Evolutionary conservation across 2,888 invertebrate species (phyloP), one percentile per base, ranked within the genome.

Genomic region (Drosophila hawaiiensis): DNA sequence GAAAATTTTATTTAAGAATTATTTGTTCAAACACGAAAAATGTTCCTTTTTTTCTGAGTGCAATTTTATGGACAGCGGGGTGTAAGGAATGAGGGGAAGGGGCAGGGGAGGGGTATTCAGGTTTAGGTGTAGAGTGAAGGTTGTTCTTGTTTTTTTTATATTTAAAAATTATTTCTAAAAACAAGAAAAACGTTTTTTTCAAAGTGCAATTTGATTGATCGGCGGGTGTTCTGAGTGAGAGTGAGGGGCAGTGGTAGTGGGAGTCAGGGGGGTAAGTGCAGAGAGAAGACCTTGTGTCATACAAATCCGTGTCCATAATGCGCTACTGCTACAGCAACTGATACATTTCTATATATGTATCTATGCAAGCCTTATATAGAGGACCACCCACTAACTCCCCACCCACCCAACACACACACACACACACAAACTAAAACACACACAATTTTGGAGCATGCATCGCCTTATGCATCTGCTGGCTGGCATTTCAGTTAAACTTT

Each of bases 281-380:
- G 31, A 6, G 29, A 43, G 12, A 43, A 43, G 56, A 16, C 22
- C 22, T 9, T 54, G 37, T 37, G 67, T 53, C 56, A 49, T 29
- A 31, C 64, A 43, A 49, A 59, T 54, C 53, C 62, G 59, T 62
- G 53, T 59, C 19, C 77, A 71, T 64, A 72, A 66, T 62, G 49
- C 71, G 65, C 71, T 71, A 65, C 66, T 65, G 73, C 35, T 70
- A 50, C 70, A 54, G 63, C 75, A 68, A 65, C 73, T 73, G 76
- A 70, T 81, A 55, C 84, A 77, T 68, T 61, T 54, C 43, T 33
- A 62, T 58, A 60, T 65, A 63, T 31, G 29, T n/a, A 6, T 9
- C 16, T 10, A 16, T 10, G 54, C 49, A 35, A 52, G 43, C 58
- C 62, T 55, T 75, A 78, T 62, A 68, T 39, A 67, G 65, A 67